A percentile compares a stretch with the other conserved stretches of the same genome.
Conservation (phyloP, 2,797 vertebrate species). For the Nyctalus aviator region DNA sequence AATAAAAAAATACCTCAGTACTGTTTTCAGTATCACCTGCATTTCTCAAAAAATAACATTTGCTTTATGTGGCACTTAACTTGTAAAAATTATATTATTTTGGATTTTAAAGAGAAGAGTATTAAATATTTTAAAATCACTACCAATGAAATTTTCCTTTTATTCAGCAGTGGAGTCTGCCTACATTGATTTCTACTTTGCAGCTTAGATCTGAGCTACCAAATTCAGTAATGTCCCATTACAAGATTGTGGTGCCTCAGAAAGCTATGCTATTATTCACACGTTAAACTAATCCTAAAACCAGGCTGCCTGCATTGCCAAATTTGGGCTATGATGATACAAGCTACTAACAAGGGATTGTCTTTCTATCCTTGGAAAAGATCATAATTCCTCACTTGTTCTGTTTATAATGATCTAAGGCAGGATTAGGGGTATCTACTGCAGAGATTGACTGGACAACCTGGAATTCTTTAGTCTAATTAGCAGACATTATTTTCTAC, state of each 20-base stretch:
- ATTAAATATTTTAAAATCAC: constrained; percentile 82
- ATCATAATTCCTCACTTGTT: not conserved
- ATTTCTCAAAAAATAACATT: constrained; percentile 72
- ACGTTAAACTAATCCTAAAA: not conserved
- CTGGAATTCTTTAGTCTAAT: constrained; percentile 12
- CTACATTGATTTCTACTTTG: not conserved
- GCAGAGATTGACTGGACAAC: not conserved
- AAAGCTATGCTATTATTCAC: not conserved
- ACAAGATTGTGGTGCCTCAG: not conserved
- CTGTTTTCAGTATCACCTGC: constrained; percentile 74
- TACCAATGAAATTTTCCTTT: constrained; percentile 62
- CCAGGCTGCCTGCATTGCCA: not conserved
- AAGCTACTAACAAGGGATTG: not conserved
- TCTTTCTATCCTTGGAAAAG: not conserved
- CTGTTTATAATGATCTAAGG: not conserved
- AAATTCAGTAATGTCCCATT: not conserved
- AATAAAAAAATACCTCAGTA: constrained; percentile 87
- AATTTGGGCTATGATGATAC: not conserved
- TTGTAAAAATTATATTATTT: constrained; percentile 76
- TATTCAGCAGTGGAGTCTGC: constrained; percentile 23
- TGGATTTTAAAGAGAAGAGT: constrained; percentile 70
- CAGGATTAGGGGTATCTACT: not conserved
- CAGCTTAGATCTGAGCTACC: not conserved
- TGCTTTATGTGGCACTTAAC: constrained; percentile 74
- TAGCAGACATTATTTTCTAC: not conserved